Evolutionary conservation across 2,888 invertebrate species (phyloP).

Genomic region (Cheilosia vulpina): DNA sequence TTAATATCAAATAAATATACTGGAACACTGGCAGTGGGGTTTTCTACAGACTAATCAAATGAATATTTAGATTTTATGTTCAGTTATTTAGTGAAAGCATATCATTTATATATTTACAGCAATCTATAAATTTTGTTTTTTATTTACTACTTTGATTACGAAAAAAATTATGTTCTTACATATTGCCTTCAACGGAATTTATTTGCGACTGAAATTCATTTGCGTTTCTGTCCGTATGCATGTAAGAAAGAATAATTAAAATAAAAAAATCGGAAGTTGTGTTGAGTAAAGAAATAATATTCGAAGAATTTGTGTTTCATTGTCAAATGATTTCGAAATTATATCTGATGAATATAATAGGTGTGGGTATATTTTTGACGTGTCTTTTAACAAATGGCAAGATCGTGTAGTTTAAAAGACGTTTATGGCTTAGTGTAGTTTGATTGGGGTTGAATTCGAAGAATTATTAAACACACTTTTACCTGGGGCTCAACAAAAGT

Average conservation of each 20-base stretch:
- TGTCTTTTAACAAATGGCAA: neutral
- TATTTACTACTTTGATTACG: constrained; percentile 30
- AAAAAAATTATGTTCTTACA: constrained; percentile 72
- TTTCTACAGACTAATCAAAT: neutral
- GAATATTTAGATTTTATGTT: neutral
- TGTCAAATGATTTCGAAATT: constrained; percentile 7
- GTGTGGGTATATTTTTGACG: neutral
- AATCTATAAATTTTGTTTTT: neutral
- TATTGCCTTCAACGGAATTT: constrained; percentile 77
- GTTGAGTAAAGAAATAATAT: constrained; percentile 25
- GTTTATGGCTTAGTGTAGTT: neutral
- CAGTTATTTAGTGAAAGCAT: neutral
- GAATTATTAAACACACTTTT: too few relatives aligned
- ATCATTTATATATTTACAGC: constrained; percentile 34
- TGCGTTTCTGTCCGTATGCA: constrained; percentile 69
- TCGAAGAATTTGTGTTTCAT: constrained; percentile 29
- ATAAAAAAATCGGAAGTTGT: constrained; percentile 38
- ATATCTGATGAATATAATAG: neutral
- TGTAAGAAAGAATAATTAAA: constrained; percentile 61
- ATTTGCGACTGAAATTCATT: constrained; percentile 73
- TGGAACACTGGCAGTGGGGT: neutral
- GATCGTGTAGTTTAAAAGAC: neutral
- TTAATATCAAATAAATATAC: constrained; percentile 1
- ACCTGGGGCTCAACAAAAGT: too few relatives aligned
- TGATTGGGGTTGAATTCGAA: too few relatives aligned